Percentiles rank a stretch among this genome's conserved stretches.
These are phyloP conservation scores for Acanthis flammea DNA, from an alignment of 2,797 vertebrate species.

Conservation along the genomic window DNA sequence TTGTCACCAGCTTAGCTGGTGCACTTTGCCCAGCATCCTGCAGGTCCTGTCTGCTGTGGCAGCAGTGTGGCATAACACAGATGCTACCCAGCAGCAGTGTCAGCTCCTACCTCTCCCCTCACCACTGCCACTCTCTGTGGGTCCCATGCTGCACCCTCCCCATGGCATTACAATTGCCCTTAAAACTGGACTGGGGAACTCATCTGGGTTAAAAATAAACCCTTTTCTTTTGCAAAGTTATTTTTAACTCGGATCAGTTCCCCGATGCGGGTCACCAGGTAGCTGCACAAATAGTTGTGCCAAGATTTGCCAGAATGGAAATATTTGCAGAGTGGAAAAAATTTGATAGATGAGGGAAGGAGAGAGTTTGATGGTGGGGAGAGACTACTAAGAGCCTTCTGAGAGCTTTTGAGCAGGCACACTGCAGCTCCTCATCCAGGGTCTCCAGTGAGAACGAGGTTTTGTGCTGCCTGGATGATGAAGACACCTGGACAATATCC, in stretches of 20 bases:
- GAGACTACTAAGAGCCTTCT: background rate
- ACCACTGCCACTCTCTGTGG: background rate
- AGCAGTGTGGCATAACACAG: background rate
- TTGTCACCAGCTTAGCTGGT: background rate
- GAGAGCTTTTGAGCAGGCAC: background rate
- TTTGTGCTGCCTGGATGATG: background rate
- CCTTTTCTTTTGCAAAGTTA: constrained; percentile 2
- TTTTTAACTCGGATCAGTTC: background rate
- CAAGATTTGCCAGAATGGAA: background rate
- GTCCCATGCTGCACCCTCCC: background rate
- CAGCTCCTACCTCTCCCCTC: background rate
- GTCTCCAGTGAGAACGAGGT: background rate
- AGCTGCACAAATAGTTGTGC: background rate
- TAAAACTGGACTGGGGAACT: background rate
- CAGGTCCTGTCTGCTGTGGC: background rate
- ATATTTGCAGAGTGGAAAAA: background rate
- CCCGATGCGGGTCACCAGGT: fast-evolving
- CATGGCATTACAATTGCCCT: fast-evolving
- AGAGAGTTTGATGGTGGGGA: background rate
- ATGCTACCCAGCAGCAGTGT: background rate
- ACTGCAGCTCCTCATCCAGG: background rate
- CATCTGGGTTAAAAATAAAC: background rate
- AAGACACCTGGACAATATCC: background rate
- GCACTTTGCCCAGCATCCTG: background rate
- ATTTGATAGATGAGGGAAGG: background rate